phyloP scores from a whole-genome alignment of 2,888 invertebrate species.

The Trilocha varians region DNA sequence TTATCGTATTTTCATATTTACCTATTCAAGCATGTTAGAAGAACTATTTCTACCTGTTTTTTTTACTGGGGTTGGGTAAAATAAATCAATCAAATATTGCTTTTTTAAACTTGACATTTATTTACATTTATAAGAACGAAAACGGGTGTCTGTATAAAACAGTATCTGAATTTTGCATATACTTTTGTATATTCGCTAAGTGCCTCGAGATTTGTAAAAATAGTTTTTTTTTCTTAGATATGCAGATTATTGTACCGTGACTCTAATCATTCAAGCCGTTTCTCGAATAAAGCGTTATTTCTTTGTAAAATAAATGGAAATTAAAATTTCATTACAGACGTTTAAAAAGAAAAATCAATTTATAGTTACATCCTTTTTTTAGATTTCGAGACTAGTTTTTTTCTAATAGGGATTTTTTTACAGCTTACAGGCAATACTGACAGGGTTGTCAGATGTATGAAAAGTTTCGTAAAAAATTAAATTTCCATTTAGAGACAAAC shows the following conservation, averaged over 20 bases:
- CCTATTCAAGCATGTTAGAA: no score
- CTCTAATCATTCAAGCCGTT: constrained; percentile 13
- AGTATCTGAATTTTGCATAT: constrained; percentile 54
- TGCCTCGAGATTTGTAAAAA: constrained; percentile 59
- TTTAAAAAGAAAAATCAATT: no score
- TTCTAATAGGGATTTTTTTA: no score
- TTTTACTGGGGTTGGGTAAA: constrained; percentile 3
- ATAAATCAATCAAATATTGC: constrained; percentile 25
- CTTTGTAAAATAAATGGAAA: no score
- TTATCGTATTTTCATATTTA: no score
- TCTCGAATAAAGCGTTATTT: not conserved
- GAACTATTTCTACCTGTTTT: no score
- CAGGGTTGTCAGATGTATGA: no score
- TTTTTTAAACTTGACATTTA: constrained; percentile 71
- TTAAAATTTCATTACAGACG: no score
- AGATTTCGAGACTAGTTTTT: no score
- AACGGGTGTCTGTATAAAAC: constrained; percentile 74
- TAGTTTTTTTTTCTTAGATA: constrained; percentile 40
- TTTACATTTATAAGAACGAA: constrained; percentile 74
- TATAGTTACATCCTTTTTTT: no score
- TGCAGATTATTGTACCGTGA: constrained; percentile 39
- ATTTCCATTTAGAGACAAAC: not conserved
- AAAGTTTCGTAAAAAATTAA: not conserved
- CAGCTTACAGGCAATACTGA: no score
- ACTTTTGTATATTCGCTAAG: constrained; percentile 57